Conservation (phyloP, 2,113 vertebrate species). For the Talpa occidentalis region DNA sequence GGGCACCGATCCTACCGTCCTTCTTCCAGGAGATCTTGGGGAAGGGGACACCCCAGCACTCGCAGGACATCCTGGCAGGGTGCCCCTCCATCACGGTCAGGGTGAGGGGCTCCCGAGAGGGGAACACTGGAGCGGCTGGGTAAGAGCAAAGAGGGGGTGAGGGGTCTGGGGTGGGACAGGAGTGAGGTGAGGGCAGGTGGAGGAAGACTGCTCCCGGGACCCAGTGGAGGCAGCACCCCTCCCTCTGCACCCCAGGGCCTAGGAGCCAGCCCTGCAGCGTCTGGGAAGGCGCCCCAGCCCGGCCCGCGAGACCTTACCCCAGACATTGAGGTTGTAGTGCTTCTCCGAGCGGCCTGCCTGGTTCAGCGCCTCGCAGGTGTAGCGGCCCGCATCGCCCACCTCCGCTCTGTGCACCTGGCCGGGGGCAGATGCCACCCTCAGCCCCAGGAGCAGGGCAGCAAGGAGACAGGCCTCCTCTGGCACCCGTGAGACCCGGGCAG, state of each 20-base stretch:
- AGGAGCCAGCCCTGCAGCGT: too few relatives aligned
- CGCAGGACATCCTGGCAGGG: conserved; percentile 88
- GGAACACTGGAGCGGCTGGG: conserved; percentile 84
- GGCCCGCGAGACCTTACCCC: conserved; percentile 79
- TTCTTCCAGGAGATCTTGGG: conserved; percentile 94
- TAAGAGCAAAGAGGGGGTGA: neutral
- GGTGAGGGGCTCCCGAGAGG: neutral
- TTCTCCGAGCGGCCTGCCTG: conserved; percentile 74
- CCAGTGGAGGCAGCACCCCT: neutral
- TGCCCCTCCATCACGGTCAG: conserved; percentile 78
- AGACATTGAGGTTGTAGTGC: conserved; percentile 82
- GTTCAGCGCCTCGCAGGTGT: conserved; percentile 81
- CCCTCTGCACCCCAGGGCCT: neutral
- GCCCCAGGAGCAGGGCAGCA: neutral
- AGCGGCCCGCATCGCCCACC: conserved; percentile 74
- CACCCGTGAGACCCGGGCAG: too few relatives aligned
- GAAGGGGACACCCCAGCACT: conserved; percentile 90
- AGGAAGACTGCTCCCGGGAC: neutral
- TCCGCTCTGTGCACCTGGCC: conserved; percentile 81
- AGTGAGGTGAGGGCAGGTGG: fast-evolving
- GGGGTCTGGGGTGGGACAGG: neutral
- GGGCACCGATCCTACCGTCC: conserved; percentile 85
- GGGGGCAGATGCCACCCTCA: neutral
- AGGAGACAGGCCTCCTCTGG: neutral
- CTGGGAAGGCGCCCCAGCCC: neutral